Evolutionary conservation across 2,888 invertebrate genomes (phyloP).

Genomic region (Athalia circularis): DNA sequence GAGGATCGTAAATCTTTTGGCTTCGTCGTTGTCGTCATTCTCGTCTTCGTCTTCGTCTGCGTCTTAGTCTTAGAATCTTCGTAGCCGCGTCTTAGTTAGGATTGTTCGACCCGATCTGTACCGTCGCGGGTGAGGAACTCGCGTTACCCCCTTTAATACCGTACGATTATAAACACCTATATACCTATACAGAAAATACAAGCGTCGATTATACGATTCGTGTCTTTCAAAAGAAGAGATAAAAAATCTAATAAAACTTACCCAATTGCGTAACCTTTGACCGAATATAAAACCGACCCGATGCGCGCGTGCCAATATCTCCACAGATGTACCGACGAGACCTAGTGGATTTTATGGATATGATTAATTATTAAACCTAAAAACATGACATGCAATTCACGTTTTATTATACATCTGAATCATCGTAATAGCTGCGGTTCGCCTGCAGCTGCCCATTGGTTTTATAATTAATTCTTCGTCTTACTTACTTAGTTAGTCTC

Average conservation of each 20-base stretch:
- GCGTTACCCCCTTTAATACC: no score
- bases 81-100: neutral
- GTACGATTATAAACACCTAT: no score
- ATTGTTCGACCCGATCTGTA: neutral
- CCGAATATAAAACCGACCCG: neutral
- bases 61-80: neutral
- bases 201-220: constrained; percentile 33
- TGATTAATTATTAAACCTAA: no score
- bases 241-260: no score
- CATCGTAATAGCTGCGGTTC: no score
- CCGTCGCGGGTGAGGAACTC: no score
- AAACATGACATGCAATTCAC: no score
- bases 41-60: constrained; percentile 11
- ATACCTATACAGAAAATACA: neutral
- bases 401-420: no score
- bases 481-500: no score
- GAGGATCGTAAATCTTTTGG: constrained; percentile 41
- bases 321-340: neutral
- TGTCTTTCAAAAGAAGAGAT: neutral
- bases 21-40: constrained; percentile 17
- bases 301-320: constrained; percentile 29
- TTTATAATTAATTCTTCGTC: no score
- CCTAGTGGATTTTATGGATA: no score
- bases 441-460: no score
- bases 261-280: constrained; percentile 37